Conservation (phyloP, 2,888 invertebrate genomes). For the Hypsopygia costalis region DNA sequence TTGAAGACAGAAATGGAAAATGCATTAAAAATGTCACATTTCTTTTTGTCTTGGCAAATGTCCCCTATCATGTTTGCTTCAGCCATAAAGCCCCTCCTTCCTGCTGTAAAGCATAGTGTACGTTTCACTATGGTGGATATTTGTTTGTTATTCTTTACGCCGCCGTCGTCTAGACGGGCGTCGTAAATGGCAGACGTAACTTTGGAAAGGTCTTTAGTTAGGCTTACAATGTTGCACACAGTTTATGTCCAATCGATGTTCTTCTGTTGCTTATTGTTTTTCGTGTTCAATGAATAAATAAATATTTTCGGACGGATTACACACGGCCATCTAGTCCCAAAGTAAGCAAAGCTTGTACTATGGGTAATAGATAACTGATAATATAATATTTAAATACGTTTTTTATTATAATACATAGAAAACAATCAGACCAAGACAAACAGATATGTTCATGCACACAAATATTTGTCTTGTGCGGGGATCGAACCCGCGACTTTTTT, state of each 20-base stretch:
- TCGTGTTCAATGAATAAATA: too few relatives aligned
- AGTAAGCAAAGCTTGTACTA: too few relatives aligned
- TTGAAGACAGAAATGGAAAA: neutral
- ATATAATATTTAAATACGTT: too few relatives aligned
- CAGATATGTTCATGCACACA: too few relatives aligned
- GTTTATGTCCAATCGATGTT: neutral
- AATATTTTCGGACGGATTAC: too few relatives aligned
- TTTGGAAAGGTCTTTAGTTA: conserved; percentile 15
- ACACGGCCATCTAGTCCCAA: too few relatives aligned
- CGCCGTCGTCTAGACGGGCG: conserved; percentile 31
- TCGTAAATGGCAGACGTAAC: conserved; percentile 25
- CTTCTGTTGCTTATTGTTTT: neutral
- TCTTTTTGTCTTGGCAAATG: neutral
- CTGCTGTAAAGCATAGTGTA: neutral
- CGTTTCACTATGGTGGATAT: conserved; percentile 19
- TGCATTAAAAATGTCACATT: neutral
- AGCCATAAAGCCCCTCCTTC: neutral
- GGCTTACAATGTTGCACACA: neutral
- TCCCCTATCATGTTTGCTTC: neutral
- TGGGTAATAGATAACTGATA: too few relatives aligned
- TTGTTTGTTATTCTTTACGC: conserved; percentile 20
- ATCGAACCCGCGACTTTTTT: too few relatives aligned
- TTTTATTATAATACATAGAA: too few relatives aligned
- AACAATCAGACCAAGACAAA: too few relatives aligned
- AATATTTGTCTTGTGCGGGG: too few relatives aligned